Base-by-base conservation (phyloP, 2,888 invertebrate genomes). In the Eutolmus rufibarbis region DNA sequence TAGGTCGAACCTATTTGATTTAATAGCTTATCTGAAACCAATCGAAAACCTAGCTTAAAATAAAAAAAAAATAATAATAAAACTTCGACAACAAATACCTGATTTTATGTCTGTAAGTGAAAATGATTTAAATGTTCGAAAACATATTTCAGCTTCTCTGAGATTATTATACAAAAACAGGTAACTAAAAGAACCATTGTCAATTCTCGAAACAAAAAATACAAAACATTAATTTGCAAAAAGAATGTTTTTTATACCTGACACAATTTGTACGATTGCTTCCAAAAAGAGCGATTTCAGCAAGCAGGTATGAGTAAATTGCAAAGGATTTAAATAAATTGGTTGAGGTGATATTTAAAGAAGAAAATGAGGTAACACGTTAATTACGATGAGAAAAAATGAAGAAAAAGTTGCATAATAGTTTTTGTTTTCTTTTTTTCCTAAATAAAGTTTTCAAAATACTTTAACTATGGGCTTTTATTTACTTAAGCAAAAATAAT, bases 281-380 rank as follows among this genome's bases (percentile, higher is more conserved):
- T 87, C 31, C 34, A 46, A 46, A 46, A 46, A 46, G 77, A 84
- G 74, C 81, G 74, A 82, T 79, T 79, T 23, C 74, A 86, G 51
- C 43, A 79, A 79, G n/a, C 78, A 87, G 76, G 46, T 28, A 66
- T 66, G 66, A 66, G 19, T 66, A 66, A 66, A 66, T 66, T 66
- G 66, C 66, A 66, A 66, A 66, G 66, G 66, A 66, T 66, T 66
- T 46, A 86, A 43, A 87, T 79, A 57, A 43, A 87, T 87, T 87
- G 87, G 87, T 87, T 87, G 81, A 81, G 87, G 87, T 87, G 87
- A 81, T 87, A 81, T 74, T 87, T 87, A 81, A 82, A 87, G 40
- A 86, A n/a, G 34, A 79, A 66, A 87, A 23, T 66, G 66, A 66
- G 66, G 66, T 74, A 81, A 87, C 79, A 74, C 37, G 37, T 34